Evolutionary conservation across 1,140 invertebrate genomes (phyloP).

Genomic region (Brachionus paranguensis): DNA sequence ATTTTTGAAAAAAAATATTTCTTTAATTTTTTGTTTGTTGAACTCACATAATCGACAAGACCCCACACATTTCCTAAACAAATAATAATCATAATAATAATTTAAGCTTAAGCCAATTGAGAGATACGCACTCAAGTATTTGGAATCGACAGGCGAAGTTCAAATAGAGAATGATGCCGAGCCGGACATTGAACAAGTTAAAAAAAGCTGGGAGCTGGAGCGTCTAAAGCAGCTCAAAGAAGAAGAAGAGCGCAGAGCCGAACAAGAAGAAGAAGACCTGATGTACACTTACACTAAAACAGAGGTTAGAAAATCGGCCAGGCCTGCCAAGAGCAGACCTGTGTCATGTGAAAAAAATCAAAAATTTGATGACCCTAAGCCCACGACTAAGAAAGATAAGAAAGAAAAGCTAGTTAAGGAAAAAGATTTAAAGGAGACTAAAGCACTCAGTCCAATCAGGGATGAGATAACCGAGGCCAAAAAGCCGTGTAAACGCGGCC

Average conservation of each 20-base stretch:
- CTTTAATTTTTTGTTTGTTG: no score
- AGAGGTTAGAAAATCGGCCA: constrained; percentile 37
- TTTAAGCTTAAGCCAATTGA: constrained; percentile 79
- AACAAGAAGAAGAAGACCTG: constrained; percentile 67
- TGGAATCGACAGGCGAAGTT: constrained; percentile 69
- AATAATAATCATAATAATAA: no score
- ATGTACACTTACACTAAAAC: constrained; percentile 50
- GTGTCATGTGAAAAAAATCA: neutral
- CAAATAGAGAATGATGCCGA: constrained; percentile 58
- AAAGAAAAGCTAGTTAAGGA: neutral
- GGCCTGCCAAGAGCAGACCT: neutral
- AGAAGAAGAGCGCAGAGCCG: constrained; percentile 56
- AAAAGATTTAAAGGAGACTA: neutral
- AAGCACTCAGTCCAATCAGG: neutral
- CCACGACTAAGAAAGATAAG: neutral
- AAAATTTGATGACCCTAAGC: neutral
- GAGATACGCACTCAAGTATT: constrained; percentile 81
- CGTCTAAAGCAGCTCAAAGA: constrained; percentile 63
- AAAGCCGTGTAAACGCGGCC: neutral
- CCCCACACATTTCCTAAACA: no score
- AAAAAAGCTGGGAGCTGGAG: constrained; percentile 86
- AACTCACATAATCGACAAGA: no score
- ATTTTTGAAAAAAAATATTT: no score
- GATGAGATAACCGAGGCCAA: neutral
- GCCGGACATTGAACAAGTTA: constrained; percentile 64